Base-by-base conservation (phyloP, 2,888 invertebrate species). In the Blomia tropicalis region DNA sequence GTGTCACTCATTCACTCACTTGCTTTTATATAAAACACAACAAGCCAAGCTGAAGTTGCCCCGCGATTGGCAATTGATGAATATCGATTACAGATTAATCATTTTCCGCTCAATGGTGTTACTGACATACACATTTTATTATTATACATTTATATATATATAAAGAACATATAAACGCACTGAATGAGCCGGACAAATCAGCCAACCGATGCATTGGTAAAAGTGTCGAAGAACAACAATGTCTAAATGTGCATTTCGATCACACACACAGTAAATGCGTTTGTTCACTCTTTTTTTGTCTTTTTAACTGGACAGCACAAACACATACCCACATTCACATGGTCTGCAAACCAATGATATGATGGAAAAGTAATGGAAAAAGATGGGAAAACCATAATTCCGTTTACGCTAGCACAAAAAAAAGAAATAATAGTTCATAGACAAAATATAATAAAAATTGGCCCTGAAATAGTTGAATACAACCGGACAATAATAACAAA, bases 31-130 rank as follows among this genome's bases (percentile, higher is more conserved):
- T n/a, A n/a, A n/a, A n/a, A n/a, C n/a, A n/a, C n/a, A n/a, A n/a
- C n/a, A n/a, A n/a, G n/a, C n/a, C n/a, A n/a, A n/a, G n/a, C n/a
- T n/a, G n/a, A n/a, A n/a, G n/a, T n/a, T n/a, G n/a, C n/a, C n/a
- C n/a, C n/a, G n/a, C n/a, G n/a, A n/a, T n/a, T n/a, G n/a, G n/a
- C n/a, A 47, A 47, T 47, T 25, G 51, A 47, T 47, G 51, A 47
- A 47, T 47, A 47, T 47, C 51, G 51, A 47, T 47, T 47, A 14
- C 23, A 47, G 51, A 47, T 47, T 47, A 47, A 47, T 47, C 51
- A 47, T 47, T 47, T 47, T 22, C 51, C 51, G 27, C 17, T 36
- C 36, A 36, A 17, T 36, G 36, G 36, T 36, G 36, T 17, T 36
- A 36, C n/a, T n/a, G n/a, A n/a, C n/a, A n/a, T n/a, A n/a, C n/a